A percentile compares a stretch with the other conserved stretches of the same genome.
phyloP scores from a whole-genome alignment of 2,113 vertebrate species.

The Pseudopodoces humilis region DNA sequence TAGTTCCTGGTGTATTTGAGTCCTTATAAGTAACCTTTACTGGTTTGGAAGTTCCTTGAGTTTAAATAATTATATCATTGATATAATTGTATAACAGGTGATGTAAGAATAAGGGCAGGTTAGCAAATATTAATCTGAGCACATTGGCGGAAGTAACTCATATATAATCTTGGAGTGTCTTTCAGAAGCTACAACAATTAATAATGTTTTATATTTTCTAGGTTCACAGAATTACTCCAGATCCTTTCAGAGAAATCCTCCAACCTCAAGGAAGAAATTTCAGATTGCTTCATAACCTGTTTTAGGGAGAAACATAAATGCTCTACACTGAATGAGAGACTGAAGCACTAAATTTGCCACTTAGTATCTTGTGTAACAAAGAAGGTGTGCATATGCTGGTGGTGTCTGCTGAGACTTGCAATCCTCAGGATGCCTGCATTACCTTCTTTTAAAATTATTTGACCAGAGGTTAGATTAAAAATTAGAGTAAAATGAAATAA shows the following conservation, averaged over 20 bases:
- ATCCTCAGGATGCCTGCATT: neutral
- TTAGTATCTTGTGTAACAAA: neutral
- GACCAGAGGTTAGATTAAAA: neutral
- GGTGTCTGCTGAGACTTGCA: neutral
- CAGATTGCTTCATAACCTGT: constrained; percentile 65
- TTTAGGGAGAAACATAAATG: neutral
- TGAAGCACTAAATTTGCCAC: neutral
- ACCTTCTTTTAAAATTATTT: neutral
- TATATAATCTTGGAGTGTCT: neutral
- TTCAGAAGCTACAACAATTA: neutral
- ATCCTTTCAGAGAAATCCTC: constrained; percentile 71
- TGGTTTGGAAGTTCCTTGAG: neutral
- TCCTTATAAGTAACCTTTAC: neutral
- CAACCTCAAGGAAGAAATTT: constrained; percentile 69
- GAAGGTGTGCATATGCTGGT: neutral
- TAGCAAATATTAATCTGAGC: neutral
- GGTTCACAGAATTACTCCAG: constrained; percentile 71
- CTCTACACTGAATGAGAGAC: neutral
- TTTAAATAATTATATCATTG: neutral
- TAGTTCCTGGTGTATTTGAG: neutral
- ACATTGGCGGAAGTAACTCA: neutral
- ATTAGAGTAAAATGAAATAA: neutral
- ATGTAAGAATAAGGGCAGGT: neutral
- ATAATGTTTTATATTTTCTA: constrained; percentile 44
- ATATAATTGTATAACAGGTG: neutral